Evolutionary conservation across 2,797 vertebrate species (phyloP), one percentile per base, ranked within the genome.

Genomic region (Arrhamphus sclerolepis): DNA sequence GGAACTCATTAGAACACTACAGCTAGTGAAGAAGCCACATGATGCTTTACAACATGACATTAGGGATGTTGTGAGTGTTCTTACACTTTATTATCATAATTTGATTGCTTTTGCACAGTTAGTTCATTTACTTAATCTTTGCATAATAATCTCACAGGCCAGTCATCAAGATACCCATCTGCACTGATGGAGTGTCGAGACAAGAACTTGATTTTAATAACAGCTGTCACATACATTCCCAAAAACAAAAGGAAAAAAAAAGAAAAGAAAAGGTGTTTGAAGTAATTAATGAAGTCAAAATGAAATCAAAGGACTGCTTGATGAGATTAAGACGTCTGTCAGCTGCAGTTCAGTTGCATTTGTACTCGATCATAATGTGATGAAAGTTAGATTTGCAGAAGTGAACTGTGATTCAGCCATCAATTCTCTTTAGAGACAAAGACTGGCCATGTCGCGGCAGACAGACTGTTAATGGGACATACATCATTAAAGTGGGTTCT

Each of bases 1-100:
- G 78, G 81, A 85, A 80, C 82, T 90, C 89, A 89, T 90, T 92
- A 89, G 71, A 79, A 62, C 50, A 7, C 52, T 52, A 29, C 77
- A 75, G 65, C 72, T 54, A 59, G 74, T 74, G 74, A 72, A 74
- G 78, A 84, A 82, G 65, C 81, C 72, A 57, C 81, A 54, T 53
- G 76, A 70, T 66, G 73, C 78, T 72, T 46, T 80, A 68, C 79
- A 72, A 62, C 72, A 63, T 80, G 78, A 58, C 72, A 76, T 65
- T 73, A 40, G 57, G 65, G 72, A 56, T 64, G 71, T 72, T 77
- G 63, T 63, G 54, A 64, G 65, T 80, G 82, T 78, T 85, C 67
- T 75, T 80, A 74, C 76, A 79, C 73, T 38, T 38, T 38, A 38
- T 38, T 60, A 78, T 82, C 62, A 65, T 77, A 62, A 86, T 81